Evolutionary conservation across 1,140 invertebrate species (phyloP).

Genomic region (Dendroctonus valens): DNA sequence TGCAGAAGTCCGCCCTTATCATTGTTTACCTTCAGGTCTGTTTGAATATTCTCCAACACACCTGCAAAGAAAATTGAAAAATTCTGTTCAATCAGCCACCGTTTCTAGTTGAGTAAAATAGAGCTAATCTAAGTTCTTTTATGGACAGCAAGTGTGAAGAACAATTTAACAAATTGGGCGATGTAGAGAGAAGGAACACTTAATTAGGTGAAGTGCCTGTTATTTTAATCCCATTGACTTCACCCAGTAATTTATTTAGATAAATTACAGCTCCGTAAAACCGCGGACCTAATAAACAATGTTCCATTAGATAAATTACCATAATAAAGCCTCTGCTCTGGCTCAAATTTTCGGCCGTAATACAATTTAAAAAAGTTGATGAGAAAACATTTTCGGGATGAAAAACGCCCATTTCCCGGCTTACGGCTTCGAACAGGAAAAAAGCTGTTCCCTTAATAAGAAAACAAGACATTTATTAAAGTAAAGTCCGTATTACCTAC

Average conservation of each 20-base stretch:
- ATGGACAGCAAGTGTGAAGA: constrained; percentile 9
- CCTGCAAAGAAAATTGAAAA: constrained; percentile 62
- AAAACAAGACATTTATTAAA: no score
- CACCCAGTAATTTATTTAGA: constrained; percentile 2
- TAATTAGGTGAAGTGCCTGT: constrained; percentile 20
- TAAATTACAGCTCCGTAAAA: neutral
- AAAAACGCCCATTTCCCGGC: no score
- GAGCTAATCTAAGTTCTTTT: constrained; percentile 3
- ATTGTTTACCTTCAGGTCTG: constrained; percentile 73
- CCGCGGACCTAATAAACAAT: no score
- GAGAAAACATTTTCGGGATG: no score
- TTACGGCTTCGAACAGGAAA: no score
- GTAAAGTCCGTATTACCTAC: no score
- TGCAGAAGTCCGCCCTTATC: constrained; percentile 83
- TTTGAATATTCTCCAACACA: constrained; percentile 76
- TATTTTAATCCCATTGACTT: constrained; percentile 7
- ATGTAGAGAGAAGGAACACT: constrained; percentile 17
- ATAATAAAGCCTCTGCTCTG: no score
- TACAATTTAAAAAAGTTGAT: no score
- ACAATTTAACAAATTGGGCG: constrained; percentile 22
- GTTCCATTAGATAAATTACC: no score
- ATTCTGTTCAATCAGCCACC: neutral
- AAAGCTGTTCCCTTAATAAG: no score
- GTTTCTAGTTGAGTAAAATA: neutral
- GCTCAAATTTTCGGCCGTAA: no score